A percentile compares a stretch with the other conserved stretches of the same genome.
phyloP scores from a whole-genome alignment of 2,113 vertebrate genomes.

The Gobiocypris rarus region DNA sequence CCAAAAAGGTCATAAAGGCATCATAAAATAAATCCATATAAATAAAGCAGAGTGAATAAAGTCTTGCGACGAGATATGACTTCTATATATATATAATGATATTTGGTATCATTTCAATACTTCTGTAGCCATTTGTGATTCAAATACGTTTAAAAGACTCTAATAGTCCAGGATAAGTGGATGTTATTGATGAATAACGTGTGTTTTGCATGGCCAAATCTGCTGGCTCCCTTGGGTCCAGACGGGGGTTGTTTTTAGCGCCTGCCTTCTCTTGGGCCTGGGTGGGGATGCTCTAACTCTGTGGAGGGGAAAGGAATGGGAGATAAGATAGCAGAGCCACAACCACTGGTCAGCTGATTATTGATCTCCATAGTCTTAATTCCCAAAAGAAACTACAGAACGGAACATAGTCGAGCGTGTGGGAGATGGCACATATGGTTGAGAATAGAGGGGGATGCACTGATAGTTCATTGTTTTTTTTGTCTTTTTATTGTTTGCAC shows the following conservation, averaged over 20 bases:
- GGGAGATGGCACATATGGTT: constrained; percentile 33
- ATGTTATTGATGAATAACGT: constrained; percentile 38
- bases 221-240: constrained; percentile 44
- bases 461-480: constrained; percentile 43
- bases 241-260: constrained; percentile 43
- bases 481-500: neutral
- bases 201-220: constrained; percentile 45
- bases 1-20: neutral
- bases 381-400: constrained; percentile 22
- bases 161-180: neutral
- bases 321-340: constrained; percentile 24
- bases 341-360: constrained; percentile 37
- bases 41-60: neutral
- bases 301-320: constrained; percentile 35
- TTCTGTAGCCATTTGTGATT: neutral
- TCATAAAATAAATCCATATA: neutral
- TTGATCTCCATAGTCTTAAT: constrained; percentile 38
- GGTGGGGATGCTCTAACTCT: constrained; percentile 43
- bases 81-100: no score
- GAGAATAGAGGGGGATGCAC: constrained; percentile 5
- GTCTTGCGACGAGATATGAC: no score
- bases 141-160: neutral
- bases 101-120: neutral
- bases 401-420: constrained; percentile 16
- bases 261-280: constrained; percentile 48